phyloP scores from a whole-genome alignment of 2,888 invertebrate species.

The Seladonia tumulorum region DNA sequence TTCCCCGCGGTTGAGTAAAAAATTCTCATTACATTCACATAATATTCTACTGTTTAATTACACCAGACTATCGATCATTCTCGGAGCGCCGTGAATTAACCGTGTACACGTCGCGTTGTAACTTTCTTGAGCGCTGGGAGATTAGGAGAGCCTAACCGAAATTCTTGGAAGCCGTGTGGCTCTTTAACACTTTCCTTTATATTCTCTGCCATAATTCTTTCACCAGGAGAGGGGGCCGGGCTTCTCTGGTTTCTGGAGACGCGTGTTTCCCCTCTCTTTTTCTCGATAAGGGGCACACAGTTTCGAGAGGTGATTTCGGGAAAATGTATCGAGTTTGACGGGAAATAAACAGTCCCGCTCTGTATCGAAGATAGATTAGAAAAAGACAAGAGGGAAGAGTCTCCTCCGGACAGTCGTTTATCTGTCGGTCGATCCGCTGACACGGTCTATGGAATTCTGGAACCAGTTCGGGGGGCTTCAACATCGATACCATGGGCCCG shows the following conservation, averaged over 20 bases:
- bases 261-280: background rate
- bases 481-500: slow-evolving; percentile 70
- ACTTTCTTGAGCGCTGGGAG: slow-evolving; percentile 39
- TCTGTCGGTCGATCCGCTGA: slow-evolving; percentile 71
- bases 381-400: slow-evolving; percentile 43
- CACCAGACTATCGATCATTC: too few species aligned
- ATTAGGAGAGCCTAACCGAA: slow-evolving; percentile 46
- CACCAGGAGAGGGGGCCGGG: background rate
- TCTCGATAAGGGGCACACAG: slow-evolving; percentile 21
- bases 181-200: slow-evolving; percentile 1
- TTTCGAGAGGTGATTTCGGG: slow-evolving; percentile 19
- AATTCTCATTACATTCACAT: too few species aligned
- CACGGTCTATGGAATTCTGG: slow-evolving; percentile 72
- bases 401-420: slow-evolving; percentile 63
- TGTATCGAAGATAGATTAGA: slow-evolving; percentile 60
- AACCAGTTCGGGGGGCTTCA: slow-evolving; percentile 74
- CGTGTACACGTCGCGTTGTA: background rate
- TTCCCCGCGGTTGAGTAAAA: too few species aligned
- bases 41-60: too few species aligned
- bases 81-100: background rate
- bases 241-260: background rate
- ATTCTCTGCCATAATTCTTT: background rate
- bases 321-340: slow-evolving; percentile 31
- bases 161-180: background rate
- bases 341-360: slow-evolving; percentile 19